A percentile compares a stretch with the other conserved stretches of the same genome.
Evolutionary conservation across 92 coral and sea anemone species (phyloP).

Genomic region (Paragorgia papillata): DNA sequence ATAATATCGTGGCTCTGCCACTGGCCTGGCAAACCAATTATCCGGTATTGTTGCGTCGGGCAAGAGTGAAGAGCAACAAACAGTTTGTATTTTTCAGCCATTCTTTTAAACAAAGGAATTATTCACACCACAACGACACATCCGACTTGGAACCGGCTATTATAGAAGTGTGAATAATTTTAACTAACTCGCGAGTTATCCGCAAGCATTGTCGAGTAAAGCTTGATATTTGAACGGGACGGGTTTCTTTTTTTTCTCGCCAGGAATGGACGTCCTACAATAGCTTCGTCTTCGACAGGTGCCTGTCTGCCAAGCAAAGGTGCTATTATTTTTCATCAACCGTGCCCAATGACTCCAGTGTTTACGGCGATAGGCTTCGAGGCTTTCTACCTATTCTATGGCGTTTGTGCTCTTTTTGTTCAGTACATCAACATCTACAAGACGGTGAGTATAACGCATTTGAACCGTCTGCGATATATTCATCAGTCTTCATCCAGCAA

Average conservation of each 20-base stretch:
- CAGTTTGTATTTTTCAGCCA: not conserved
- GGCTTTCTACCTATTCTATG: constrained; percentile 67
- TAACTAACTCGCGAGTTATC: not conserved
- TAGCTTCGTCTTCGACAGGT: not conserved
- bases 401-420: constrained; percentile 74
- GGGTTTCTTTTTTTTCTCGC: not conserved
- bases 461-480: too few species aligned
- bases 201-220: not conserved
- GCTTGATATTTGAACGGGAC: not conserved
- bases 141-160: not conserved
- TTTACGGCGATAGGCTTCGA: constrained; percentile 87
- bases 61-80: not conserved
- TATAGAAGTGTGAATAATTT: not conserved
- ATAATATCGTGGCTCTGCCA: not conserved
- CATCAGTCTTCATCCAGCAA: too few species aligned
- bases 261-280: constrained; percentile 28
- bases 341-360: constrained; percentile 80
- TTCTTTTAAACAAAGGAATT: constrained; percentile 23
- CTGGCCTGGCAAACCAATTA: not conserved
- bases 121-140: constrained; percentile 4
- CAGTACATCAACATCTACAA: constrained; percentile 95
- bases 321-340: constrained; percentile 64
- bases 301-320: constrained; percentile 1
- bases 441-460: constrained; percentile 63
- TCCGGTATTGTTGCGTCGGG: not conserved